phyloP scores from a whole-genome alignment of 1,140 invertebrate species.

The Phthorimaea operculella region DNA sequence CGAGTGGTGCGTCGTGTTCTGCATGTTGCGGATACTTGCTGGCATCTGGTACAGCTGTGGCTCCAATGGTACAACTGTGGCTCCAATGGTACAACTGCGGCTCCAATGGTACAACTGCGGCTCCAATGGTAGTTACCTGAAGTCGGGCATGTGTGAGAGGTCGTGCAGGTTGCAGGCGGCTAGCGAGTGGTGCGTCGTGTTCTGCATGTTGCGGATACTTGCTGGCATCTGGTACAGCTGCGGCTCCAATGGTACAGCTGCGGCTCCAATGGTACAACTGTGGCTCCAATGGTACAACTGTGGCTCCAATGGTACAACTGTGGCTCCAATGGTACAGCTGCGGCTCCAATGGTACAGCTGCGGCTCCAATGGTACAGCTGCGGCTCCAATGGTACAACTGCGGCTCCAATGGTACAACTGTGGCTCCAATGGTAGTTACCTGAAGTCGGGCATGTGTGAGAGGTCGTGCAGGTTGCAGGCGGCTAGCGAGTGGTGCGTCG shows the following conservation, averaged over 20 bases:
- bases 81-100: too few species aligned
- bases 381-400: not conserved
- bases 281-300: not conserved
- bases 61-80: too few species aligned
- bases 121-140: conserved; percentile 48
- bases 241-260: conserved; percentile 38
- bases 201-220: conserved; percentile 17
- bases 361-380: not conserved
- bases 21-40: conserved; percentile 16
- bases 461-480: conserved; percentile 78
- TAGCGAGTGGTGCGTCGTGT: conserved; percentile 5
- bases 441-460: conserved; percentile 69
- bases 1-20: conserved; percentile 8
- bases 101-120: not conserved
- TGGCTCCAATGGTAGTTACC: conserved; percentile 41
- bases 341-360: not conserved
- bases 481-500: conserved; percentile 25
- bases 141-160: conserved; percentile 70
- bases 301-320: not conserved
- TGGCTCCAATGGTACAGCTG: not conserved
- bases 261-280: not conserved
- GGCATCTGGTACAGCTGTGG: conserved; percentile 31
- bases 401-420: too few species aligned
- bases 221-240: conserved; percentile 28
- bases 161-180: conserved; percentile 77